Percentiles rank a stretch among this genome's conserved stretches.
Evolutionary conservation across 2,113 vertebrate genomes (phyloP).

Genomic region (Pristiophorus japonicus): DNA sequence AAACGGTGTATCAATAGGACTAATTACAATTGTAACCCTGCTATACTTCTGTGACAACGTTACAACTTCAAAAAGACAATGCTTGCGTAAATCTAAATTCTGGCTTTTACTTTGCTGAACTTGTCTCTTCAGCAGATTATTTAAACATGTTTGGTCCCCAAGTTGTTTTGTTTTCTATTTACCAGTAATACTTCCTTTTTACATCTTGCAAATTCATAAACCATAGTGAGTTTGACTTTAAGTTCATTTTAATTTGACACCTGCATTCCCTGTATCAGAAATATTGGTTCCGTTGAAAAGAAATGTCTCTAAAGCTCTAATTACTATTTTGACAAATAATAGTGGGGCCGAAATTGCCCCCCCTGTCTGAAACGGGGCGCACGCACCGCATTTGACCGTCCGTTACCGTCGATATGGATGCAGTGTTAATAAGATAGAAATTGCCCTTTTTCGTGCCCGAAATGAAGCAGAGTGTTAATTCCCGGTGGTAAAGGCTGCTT

Average conservation of each 20-base stretch:
- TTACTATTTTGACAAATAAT: slow-evolving; percentile 13
- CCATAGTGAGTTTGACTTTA: not conserved
- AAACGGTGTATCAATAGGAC: not conserved
- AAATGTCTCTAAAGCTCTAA: not conserved
- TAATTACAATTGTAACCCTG: not conserved
- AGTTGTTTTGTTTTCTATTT: not conserved
- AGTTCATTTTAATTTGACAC: not conserved
- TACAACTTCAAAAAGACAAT: not conserved
- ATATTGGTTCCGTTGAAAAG: not conserved
- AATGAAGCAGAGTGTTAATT: too few species aligned
- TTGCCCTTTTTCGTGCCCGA: too few species aligned
- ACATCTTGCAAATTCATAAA: not conserved
- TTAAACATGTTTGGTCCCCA: not conserved
- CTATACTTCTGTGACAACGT: not conserved
- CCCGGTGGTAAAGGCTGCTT: too few species aligned
- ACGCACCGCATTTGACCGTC: too few species aligned
- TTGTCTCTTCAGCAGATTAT: not conserved
- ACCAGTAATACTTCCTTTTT: not conserved
- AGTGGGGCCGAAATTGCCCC: too few species aligned
- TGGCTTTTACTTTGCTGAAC: not conserved
- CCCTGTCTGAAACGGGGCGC: too few species aligned
- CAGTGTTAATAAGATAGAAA: too few species aligned
- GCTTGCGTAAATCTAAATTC: not conserved
- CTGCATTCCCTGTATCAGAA: not conserved
- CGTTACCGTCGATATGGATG: too few species aligned